Conservation (phyloP, 1,140 invertebrate genomes). For the Cataglyphis hispanica region DNA sequence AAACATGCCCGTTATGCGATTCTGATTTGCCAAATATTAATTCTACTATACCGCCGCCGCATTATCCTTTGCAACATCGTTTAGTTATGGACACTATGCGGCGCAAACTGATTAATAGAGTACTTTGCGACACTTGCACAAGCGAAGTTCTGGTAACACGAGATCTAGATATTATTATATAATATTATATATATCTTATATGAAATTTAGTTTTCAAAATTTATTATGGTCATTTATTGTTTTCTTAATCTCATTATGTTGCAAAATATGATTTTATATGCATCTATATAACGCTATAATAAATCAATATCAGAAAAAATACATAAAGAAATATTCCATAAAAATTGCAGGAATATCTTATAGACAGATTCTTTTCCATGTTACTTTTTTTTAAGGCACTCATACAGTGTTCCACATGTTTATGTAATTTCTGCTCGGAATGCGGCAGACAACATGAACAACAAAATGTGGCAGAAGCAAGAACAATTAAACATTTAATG, state of each 20-base stretch:
- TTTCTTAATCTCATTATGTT: not conserved
- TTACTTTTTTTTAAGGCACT: slow-evolving; percentile 77
- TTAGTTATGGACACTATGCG: slow-evolving; percentile 80
- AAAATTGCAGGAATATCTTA: slow-evolving; percentile 6
- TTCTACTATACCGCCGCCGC: slow-evolving; percentile 77
- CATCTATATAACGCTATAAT: not conserved
- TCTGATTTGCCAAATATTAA: slow-evolving; percentile 75
- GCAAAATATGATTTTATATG: not conserved
- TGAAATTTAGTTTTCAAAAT: slow-evolving; percentile 14
- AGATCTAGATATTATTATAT: slow-evolving; percentile 28
- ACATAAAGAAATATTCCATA: not conserved
- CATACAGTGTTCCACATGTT: slow-evolving; percentile 84
- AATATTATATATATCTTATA: not conserved
- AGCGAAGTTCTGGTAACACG: slow-evolving; percentile 78
- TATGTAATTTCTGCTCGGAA: slow-evolving; percentile 84
- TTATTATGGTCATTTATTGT: not conserved
- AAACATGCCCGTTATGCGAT: slow-evolving; percentile 82
- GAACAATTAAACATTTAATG: slow-evolving; percentile 77
- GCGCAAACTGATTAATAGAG: slow-evolving; percentile 76
- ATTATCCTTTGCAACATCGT: slow-evolving; percentile 83
- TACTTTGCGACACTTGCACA: slow-evolving; percentile 81
- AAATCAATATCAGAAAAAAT: not conserved
- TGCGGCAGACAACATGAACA: slow-evolving; percentile 83
- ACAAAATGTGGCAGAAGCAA: slow-evolving; percentile 69
- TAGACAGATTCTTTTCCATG: not conserved